These are phyloP conservation scores for Anorthoa munda DNA, from an alignment of 2,888 invertebrate species.

Conservation along the genomic window DNA sequence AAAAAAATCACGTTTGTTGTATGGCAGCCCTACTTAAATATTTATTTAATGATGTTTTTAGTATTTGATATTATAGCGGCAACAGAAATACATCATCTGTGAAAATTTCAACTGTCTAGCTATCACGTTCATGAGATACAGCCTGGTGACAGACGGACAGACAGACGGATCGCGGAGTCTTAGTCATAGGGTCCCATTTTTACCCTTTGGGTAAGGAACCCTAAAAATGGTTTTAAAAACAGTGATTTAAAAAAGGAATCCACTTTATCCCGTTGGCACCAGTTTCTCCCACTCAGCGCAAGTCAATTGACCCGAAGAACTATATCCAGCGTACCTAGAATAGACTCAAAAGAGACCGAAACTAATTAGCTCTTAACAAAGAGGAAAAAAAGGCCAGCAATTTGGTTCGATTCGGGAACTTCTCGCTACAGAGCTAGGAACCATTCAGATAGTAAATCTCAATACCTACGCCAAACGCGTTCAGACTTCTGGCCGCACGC, in stretches of 20 bases:
- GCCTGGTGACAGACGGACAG: too few species aligned
- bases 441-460: constrained; percentile 81
- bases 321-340: constrained; percentile 31
- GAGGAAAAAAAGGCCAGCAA: constrained; percentile 47
- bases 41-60: too few species aligned
- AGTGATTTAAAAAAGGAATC: not conserved
- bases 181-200: too few species aligned
- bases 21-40: too few species aligned
- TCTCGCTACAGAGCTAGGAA: constrained; percentile 62
- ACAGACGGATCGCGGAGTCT: too few species aligned
- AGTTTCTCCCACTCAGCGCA: not conserved
- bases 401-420: constrained; percentile 62
- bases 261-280: not conserved
- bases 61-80: too few species aligned
- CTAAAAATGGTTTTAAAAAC: not conserved
- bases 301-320: constrained; percentile 43
- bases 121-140: too few species aligned
- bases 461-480: constrained; percentile 77
- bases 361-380: constrained; percentile 61
- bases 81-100: too few species aligned
- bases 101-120: too few species aligned
- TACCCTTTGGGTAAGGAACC: too few species aligned
- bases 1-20: too few species aligned
- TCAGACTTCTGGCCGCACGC: constrained; percentile 75
- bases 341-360: constrained; percentile 51